Conservation (phyloP, 2,888 invertebrate species). For the Eupsilia transversa region DNA sequence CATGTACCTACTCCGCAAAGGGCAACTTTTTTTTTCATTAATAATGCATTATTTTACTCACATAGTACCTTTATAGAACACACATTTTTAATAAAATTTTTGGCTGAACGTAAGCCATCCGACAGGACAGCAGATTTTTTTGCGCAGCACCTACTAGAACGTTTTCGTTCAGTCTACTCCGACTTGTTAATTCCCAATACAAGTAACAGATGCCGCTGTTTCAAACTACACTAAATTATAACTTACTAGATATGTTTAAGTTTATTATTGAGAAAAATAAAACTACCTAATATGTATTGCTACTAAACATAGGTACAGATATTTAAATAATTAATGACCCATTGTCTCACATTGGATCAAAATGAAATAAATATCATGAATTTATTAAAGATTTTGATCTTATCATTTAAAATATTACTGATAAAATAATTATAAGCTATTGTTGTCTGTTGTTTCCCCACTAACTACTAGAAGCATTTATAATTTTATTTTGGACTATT, state of each 20-base stretch:
- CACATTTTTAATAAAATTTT: background rate
- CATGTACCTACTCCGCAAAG: too few species aligned
- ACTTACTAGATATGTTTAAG: background rate
- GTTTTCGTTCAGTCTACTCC: background rate
- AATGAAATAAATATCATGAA: background rate
- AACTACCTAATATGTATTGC: background rate
- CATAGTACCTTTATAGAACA: too few species aligned
- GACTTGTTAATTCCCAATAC: conserved; percentile 14
- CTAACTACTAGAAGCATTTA: background rate
- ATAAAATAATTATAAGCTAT: background rate
- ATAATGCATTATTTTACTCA: background rate
- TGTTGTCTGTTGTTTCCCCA: background rate
- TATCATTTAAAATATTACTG: background rate
- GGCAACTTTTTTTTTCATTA: background rate
- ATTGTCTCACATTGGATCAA: too few species aligned
- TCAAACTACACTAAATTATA: background rate
- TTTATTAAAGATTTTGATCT: background rate
- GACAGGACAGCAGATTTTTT: background rate
- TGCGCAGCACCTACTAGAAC: background rate
- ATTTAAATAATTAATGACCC: too few species aligned
- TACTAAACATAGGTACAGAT: too few species aligned
- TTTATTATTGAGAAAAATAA: background rate
- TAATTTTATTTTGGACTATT: background rate
- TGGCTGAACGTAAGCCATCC: background rate
- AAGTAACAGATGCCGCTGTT: conserved; percentile 42